Evolutionary conservation across 1,140 invertebrate genomes (phyloP).

Genomic region (Heliconius himera): DNA sequence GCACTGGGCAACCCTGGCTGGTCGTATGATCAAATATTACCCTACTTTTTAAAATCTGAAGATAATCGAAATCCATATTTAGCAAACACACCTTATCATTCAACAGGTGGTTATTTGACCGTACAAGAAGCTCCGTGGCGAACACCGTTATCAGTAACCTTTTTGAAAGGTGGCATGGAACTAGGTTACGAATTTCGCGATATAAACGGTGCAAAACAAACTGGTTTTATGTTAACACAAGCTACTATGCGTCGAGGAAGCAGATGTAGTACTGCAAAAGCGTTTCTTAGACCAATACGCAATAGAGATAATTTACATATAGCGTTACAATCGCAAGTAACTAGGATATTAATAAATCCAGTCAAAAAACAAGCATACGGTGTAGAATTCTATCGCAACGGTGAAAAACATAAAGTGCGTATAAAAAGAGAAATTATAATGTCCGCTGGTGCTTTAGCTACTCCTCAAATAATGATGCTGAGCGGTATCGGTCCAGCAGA

Average conservation of each 20-base stretch:
- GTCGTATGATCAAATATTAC: constrained; percentile 93
- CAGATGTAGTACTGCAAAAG: constrained; percentile 94
- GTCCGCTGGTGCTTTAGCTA: constrained; percentile 90
- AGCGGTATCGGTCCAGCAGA: constrained; percentile 93
- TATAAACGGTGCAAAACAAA: constrained; percentile 91
- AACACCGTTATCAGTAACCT: constrained; percentile 90
- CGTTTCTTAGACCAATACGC: constrained; percentile 91
- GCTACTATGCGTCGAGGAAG: constrained; percentile 92
- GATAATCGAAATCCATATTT: constrained; percentile 93
- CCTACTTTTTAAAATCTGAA: constrained; percentile 94
- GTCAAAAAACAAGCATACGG: constrained; percentile 87
- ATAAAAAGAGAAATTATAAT: constrained; percentile 90
- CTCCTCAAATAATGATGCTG: constrained; percentile 93
- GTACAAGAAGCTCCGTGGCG: constrained; percentile 92
- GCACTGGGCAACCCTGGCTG: constrained; percentile 93
- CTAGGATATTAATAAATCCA: constrained; percentile 86
- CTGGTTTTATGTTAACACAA: constrained; percentile 93
- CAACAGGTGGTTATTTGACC: constrained; percentile 90
- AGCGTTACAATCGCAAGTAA: constrained; percentile 89
- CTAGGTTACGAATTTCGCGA: constrained; percentile 91
- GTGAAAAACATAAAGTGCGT: constrained; percentile 84
- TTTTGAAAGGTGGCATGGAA: constrained; percentile 90
- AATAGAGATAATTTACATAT: constrained; percentile 91
- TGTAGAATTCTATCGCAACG: constrained; percentile 87
- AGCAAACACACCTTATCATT: constrained; percentile 87